Conservation (phyloP, 1,140 invertebrate species). For the Nymphalis io region DNA sequence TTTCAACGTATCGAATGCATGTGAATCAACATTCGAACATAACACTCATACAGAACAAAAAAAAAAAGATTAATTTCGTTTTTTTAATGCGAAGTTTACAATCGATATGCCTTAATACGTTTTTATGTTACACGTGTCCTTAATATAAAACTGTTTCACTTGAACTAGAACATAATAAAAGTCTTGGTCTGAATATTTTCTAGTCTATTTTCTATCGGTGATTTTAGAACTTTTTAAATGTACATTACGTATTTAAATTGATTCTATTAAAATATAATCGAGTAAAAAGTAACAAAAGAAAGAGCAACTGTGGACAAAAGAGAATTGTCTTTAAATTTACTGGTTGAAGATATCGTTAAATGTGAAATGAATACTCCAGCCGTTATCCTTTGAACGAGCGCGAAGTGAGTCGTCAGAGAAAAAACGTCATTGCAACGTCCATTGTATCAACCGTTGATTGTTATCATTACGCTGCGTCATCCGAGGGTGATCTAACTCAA, state of each 20-base stretch:
- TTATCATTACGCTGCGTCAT: conserved; percentile 44
- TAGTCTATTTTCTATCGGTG: too few species aligned
- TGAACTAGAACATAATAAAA: too few species aligned
- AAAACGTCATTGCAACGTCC: conserved; percentile 24
- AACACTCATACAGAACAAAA: too few species aligned
- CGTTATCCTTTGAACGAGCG: conserved; percentile 26
- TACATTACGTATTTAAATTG: not conserved
- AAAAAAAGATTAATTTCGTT: too few species aligned
- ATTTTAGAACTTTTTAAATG: not conserved
- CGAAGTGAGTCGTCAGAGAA: conserved; percentile 28
- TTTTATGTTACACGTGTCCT: too few species aligned
- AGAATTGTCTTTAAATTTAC: conserved; percentile 20
- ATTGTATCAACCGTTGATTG: conserved; percentile 45
- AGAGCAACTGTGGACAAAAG: conserved; percentile 5
- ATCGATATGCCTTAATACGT: too few species aligned
- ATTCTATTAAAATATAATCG: conserved; percentile 2
- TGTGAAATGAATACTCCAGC: not conserved
- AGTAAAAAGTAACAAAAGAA: not conserved
- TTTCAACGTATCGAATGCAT: conserved; percentile 10
- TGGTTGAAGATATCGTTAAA: conserved; percentile 13
- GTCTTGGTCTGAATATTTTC: too few species aligned
- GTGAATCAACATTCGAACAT: not conserved
- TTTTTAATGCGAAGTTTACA: too few species aligned
- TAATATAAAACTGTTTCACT: too few species aligned
- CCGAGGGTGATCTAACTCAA: conserved; percentile 37